These are phyloP conservation scores for Otus scops DNA, from an alignment of 2,797 vertebrate genomes.

Conservation along the genomic window DNA sequence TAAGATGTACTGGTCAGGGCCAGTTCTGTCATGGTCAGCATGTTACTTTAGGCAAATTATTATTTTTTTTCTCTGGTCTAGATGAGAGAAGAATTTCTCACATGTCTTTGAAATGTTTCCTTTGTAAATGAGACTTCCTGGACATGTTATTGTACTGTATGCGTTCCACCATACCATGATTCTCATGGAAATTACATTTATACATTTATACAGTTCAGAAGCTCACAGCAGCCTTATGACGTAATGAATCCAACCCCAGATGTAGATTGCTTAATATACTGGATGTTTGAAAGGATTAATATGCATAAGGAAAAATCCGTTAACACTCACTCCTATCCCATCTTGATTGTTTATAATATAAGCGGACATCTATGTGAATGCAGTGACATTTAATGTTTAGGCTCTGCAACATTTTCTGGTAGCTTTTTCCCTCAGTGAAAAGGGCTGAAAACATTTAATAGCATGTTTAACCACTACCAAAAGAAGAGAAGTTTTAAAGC, in stretches of 20 bases:
- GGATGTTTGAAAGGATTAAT: not conserved
- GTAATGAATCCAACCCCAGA: not conserved
- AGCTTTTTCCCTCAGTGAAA: not conserved
- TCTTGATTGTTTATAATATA: not conserved
- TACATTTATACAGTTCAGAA: not conserved
- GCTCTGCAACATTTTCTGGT: not conserved
- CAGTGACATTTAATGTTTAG: not conserved
- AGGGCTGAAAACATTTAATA: not conserved
- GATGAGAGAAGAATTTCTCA: not conserved
- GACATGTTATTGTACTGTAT: not conserved
- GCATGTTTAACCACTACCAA: not conserved
- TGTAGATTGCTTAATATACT: not conserved
- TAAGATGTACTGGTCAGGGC: not conserved
- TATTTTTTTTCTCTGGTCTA: not conserved
- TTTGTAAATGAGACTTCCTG: not conserved
- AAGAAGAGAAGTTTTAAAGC: not conserved
- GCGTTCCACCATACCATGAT: not conserved
- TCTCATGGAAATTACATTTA: not conserved
- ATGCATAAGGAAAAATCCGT: not conserved
- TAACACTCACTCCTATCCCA: not conserved
- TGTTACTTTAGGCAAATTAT: not conserved
- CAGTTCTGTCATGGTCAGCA: not conserved
- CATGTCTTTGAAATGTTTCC: not conserved
- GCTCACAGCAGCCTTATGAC: not conserved
- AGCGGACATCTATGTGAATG: not conserved